A percentile compares a stretch with the other conserved stretches of the same genome.
Conservation (phyloP, 2,113 vertebrate genomes). For the Muscicapa adusta region DNA sequence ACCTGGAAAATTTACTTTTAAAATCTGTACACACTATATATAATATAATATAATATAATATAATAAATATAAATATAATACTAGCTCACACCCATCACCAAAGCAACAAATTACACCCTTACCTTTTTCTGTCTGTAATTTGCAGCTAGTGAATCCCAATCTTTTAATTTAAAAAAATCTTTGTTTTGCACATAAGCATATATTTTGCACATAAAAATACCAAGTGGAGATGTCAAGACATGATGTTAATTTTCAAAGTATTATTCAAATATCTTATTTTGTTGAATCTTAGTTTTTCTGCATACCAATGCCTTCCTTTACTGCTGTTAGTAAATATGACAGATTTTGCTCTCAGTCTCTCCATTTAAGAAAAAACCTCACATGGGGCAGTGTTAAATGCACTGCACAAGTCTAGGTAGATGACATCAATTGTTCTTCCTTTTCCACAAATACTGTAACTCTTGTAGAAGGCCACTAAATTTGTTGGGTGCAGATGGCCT, state of each 20-base stretch:
- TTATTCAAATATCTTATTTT: neutral
- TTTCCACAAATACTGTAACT: neutral
- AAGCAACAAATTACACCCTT: neutral
- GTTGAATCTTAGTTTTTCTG: neutral
- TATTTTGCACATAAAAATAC: neutral
- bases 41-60: too few relatives aligned
- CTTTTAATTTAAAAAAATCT: neutral
- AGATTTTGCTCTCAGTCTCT: neutral
- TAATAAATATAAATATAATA: neutral
- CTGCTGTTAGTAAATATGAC: neutral
- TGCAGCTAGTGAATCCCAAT: neutral
- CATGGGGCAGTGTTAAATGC: neutral
- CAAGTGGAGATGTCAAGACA: neutral
- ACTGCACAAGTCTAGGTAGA: neutral
- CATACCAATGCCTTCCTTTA: neutral
- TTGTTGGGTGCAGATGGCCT: neutral
- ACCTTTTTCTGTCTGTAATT: neutral
- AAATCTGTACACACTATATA: neutral
- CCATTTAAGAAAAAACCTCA: neutral
- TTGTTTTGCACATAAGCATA: neutral
- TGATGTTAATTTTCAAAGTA: neutral
- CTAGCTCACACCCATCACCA: neutral
- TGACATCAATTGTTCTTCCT: neutral
- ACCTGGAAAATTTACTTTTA: neutral
- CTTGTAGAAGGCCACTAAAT: neutral